These are phyloP conservation scores for Microctonus brassicae DNA, from an alignment of 2,888 invertebrate genomes.

Conservation along the genomic window DNA sequence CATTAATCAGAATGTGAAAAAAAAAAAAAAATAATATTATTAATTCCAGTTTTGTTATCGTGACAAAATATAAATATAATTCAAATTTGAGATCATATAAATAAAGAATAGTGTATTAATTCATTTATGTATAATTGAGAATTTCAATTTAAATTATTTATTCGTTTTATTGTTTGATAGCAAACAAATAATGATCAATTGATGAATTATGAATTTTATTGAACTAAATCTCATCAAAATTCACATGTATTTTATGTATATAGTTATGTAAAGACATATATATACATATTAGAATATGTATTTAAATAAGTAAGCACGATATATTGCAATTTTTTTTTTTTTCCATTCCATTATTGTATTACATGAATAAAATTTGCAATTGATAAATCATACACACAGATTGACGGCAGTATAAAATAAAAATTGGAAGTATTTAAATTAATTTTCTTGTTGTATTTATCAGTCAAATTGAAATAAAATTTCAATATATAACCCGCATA, in stretches of 20 bases:
- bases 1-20: neutral
- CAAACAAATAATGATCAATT: neutral
- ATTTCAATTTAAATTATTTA: no score
- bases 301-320: neutral
- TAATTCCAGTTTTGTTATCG: no score
- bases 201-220: neutral
- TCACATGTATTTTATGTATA: no score
- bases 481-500: slow-evolving; percentile 8
- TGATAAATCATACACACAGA: slow-evolving; percentile 18
- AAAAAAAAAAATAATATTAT: no score
- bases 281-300: neutral
- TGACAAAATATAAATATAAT: no score
- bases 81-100: no score
- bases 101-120: no score
- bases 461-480: slow-evolving; percentile 29
- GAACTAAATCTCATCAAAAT: neutral
- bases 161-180: no score
- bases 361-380: neutral
- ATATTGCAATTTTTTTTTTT: neutral
- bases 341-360: neutral
- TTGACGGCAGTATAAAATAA: slow-evolving; percentile 28
- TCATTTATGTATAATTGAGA: no score
- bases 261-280: no score
- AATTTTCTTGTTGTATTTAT: neutral
- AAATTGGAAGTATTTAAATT: slow-evolving; percentile 13